Percentiles rank a stretch among this genome's conserved stretches.
These are phyloP conservation scores for Drosophila bocki DNA, from an alignment of 1,140 invertebrate species.

Conservation along the genomic window DNA sequence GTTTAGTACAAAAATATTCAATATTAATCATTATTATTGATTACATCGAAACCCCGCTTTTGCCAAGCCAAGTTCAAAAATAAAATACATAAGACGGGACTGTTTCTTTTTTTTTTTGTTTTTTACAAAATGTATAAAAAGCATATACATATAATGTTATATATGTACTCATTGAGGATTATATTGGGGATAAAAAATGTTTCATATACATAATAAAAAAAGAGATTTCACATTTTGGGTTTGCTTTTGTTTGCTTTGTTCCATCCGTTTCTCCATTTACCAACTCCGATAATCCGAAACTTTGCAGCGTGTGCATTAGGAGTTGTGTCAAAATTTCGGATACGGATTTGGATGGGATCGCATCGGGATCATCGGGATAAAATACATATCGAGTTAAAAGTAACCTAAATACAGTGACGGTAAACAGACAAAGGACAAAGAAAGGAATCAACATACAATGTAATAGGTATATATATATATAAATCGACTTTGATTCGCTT, in stretches of 20 bases:
- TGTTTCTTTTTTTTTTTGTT: neutral
- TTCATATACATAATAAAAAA: constrained; percentile 51
- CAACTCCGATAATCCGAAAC: neutral
- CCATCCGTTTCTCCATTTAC: neutral
- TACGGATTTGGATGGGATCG: neutral
- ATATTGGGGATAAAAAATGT: constrained; percentile 22
- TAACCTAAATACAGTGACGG: constrained; percentile 38
- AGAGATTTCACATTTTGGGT: constrained; percentile 53
- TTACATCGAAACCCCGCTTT: neutral
- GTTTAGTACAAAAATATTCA: no score
- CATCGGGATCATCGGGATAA: neutral
- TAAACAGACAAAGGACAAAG: constrained; percentile 44
- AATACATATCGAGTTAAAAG: constrained; percentile 3
- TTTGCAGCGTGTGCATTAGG: constrained; percentile 7
- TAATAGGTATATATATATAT: constrained; percentile 5
- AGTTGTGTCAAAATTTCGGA: neutral
- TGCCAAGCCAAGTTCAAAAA: neutral
- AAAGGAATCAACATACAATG: constrained; percentile 42
- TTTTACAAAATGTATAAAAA: constrained; percentile 54
- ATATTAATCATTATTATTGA: neutral
- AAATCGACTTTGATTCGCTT: constrained; percentile 36
- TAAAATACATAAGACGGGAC: constrained; percentile 6
- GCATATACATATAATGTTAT: constrained; percentile 40
- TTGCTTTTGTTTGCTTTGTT: constrained; percentile 4
- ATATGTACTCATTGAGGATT: constrained; percentile 35